Evolutionary conservation across 2,888 invertebrate species (phyloP), one percentile per base, ranked within the genome.

Genomic region (Lithophane leautieri): DNA sequence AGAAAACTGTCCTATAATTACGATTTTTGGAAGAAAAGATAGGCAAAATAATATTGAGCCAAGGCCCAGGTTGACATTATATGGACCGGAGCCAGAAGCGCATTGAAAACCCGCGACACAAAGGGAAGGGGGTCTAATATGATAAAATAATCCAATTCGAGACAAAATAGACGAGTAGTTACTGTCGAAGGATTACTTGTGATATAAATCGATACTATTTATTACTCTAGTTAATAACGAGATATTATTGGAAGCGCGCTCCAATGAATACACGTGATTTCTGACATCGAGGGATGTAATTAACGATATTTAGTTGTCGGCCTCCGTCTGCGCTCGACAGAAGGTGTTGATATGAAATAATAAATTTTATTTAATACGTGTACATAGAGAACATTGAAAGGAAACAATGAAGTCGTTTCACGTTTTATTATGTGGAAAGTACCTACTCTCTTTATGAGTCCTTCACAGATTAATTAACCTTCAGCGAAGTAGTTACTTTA

Each of bases 221-320:
- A 69, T 84, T 75, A 75, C 70, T 70, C 50, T 52, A 52, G 77
- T 52, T 78, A 70, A 76, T 86, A 79, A 65, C 63, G 67, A 72
- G 73, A 72, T 56, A 83, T 84, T 71, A 79, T 83, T 78, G 84
- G 73, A 66, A 28, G 71, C 76, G 25, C 58, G 63, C 70, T 42
- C 60, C 60, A 28, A 56, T 70, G 72, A 72, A 69, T 63, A 69
- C 71, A 62, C 84, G 81, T 61, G 61, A 78, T 56, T 82, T 62
- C 79, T 66, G 79, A 83, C 76, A 70, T 74, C 79, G 69, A 70
- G 73, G 79, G 79, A 85, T 79, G 75, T 84, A 86, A 79, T 83
- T 85, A 84, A 76, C 79, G 66, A 67, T 54, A 62, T 50, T 60
- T 44, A 77, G 68, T 70, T 74, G 78, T 69, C 60, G 58, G 40